Evolutionary conservation across 2,113 vertebrate species (phyloP), one percentile per base, ranked within the genome.

Genomic region (Phasianus colchicus): DNA sequence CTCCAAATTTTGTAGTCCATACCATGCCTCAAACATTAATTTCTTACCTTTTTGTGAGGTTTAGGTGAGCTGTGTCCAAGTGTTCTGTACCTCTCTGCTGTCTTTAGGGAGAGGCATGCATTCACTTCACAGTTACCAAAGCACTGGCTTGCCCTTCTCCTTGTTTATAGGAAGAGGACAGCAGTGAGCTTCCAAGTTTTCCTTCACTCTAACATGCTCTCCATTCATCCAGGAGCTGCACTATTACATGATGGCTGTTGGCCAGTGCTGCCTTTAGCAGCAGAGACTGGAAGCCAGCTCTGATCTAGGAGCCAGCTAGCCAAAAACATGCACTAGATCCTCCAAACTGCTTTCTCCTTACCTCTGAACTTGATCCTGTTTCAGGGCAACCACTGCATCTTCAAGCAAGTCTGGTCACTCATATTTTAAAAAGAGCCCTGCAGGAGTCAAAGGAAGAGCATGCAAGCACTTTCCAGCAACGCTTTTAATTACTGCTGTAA

Each of bases 181-280:
- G 25, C 69, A 15, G 7, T 55, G 42, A 88, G 10, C 38, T 84
- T 64, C 40, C n/a, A 82, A 25, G 11, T 74, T 81, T 83, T 84
- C 61, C 25, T 82, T 66, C 25, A 4, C 57, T 29, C 2, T 34
- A 60, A 30, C 12, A 19, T 6, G 36, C 6, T 84, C 11, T 11
- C 27, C 8, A 17, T 4, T 67, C 55, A 66, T 71, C 61, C 55
- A 78, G 50, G 14, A 71, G 15, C 50, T 78, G 65, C 7, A 9
- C 13, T 21, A 17, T 54, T 47, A 27, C 0, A 0, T 16, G 12
- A 27, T 38, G 3, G 5, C 3, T 67, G 25, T 10, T 76, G 71
- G 29, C 11, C 38, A 42, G 11, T 8, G 25, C 25, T 88, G n/a
- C n/a, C 45, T 85, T 73, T 55, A 80, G 36, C 42, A 70, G 30